Base-by-base conservation (phyloP, 2,888 invertebrate genomes). In the Steromphala cineraria region DNA sequence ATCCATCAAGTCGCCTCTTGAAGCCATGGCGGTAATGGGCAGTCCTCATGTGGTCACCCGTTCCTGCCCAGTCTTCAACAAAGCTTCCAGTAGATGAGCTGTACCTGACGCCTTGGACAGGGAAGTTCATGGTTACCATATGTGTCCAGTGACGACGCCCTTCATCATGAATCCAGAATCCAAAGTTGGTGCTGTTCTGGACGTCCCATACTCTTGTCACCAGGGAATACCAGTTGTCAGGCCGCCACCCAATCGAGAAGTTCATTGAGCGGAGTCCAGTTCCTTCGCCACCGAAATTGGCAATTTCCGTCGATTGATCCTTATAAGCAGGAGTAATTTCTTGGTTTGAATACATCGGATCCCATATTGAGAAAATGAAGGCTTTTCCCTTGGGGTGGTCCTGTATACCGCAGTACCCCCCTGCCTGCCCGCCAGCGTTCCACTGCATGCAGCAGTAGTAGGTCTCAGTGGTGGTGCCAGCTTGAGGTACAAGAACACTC, bases 341-440 rank as follows among this genome's bases (percentile, higher is more conserved):
- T 7, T 74, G 46, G 17, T 55, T 21, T 15, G 56, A 19, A 3
- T 52, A 15, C 7, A 17, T 86, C 46, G 46, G 87, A 67, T 87
- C 85, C 87, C 87, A 87, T 15, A 87, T 36, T 0, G 87, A 87
- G 77, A 84, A 87, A 52, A 87, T 87, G 80, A 84, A 87, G 53
- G 83, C 83, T 8, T 82, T 82, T 0, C 86, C 86, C 10, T 81
- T 71, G 0, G 81, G 82, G 74, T 86, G 86, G 53, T 86, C 86
- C 62, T 87, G 87, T 76, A 87, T 84, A 2, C 87, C 87, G 67
- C 87, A 87, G 79, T 87, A 87, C 7, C 87, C 87, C 4, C 87
- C 87, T 0, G 86, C 87, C 56, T 85, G 79, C 40, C 77, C 79
- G 0, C 86, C 87, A 36, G 82, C 82, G 62, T 87, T 87, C 87